Percentiles rank a stretch among this genome's conserved stretches.
Evolutionary conservation across 2,113 vertebrate genomes (phyloP).

Genomic region (Python bivittatus): DNA sequence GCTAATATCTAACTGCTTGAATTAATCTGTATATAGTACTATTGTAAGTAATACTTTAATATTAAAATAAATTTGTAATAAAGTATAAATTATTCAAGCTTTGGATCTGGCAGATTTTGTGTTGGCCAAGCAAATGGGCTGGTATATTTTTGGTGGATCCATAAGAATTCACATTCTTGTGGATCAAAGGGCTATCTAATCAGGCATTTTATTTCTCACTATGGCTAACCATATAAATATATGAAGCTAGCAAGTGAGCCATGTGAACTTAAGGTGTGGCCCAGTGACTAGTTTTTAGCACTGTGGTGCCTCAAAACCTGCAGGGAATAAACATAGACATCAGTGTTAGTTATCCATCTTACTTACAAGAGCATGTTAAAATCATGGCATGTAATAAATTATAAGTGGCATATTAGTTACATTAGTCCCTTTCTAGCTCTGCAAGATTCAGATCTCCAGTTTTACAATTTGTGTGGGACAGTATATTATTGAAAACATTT

Average conservation of each 20-base stretch:
- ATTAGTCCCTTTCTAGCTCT: conserved; percentile 47
- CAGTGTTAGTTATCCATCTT: neutral
- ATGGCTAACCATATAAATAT: neutral
- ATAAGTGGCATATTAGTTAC: conserved; percentile 51
- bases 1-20: neutral
- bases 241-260: neutral
- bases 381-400: conserved; percentile 36
- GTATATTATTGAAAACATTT: conserved; percentile 41
- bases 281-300: neutral
- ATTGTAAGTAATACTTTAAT: neutral
- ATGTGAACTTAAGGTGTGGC: neutral
- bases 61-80: neutral
- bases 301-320: neutral
- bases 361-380: conserved; percentile 23
- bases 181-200: neutral
- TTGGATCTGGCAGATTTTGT: neutral
- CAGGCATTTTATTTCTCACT: neutral
- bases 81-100: neutral
- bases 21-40: neutral
- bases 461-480: conserved; percentile 57
- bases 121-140: neutral
- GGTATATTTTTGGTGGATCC: neutral
- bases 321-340: neutral
- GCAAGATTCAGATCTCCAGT: conserved; percentile 49
- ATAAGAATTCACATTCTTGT: neutral